A percentile compares a stretch with the other conserved stretches of the same genome.
These are phyloP conservation scores for Uria lomvia DNA, from an alignment of 2,113 vertebrate species.

Conservation along the genomic window DNA sequence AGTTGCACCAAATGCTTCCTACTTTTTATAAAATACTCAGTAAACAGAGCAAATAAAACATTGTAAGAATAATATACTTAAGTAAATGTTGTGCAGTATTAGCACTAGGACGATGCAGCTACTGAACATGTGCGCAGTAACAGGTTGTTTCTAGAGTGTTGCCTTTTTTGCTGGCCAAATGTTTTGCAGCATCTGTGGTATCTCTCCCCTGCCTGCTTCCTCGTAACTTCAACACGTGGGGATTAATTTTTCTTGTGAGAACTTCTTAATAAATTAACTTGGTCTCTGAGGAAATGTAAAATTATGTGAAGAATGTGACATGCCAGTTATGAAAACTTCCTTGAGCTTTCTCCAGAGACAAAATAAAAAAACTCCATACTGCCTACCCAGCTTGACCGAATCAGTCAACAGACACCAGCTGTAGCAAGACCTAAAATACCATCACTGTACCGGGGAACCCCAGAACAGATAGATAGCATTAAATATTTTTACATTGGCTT, in stretches of 20 bases:
- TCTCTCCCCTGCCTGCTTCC: not conserved
- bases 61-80: not conserved
- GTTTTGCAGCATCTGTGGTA: not conserved
- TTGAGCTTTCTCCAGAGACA: not conserved
- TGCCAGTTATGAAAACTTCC: not conserved
- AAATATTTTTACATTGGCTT: not conserved
- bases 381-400: not conserved
- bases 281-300: not conserved
- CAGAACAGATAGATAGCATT: not conserved
- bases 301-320: not conserved
- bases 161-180: not conserved
- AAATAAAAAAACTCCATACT: not conserved
- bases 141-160: not conserved
- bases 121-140: not conserved
- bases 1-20: not conserved
- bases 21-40: not conserved
- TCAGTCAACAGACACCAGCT: not conserved
- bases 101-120: not conserved
- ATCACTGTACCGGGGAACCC: not conserved
- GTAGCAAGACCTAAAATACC: not conserved
- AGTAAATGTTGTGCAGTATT: not conserved
- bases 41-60: not conserved
- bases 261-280: not conserved
- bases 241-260: not conserved
- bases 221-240: not conserved